Evolutionary conservation across 2,888 invertebrate species (phyloP), one percentile per base, ranked within the genome.

Genomic region (Cerceris ruficornis): DNA sequence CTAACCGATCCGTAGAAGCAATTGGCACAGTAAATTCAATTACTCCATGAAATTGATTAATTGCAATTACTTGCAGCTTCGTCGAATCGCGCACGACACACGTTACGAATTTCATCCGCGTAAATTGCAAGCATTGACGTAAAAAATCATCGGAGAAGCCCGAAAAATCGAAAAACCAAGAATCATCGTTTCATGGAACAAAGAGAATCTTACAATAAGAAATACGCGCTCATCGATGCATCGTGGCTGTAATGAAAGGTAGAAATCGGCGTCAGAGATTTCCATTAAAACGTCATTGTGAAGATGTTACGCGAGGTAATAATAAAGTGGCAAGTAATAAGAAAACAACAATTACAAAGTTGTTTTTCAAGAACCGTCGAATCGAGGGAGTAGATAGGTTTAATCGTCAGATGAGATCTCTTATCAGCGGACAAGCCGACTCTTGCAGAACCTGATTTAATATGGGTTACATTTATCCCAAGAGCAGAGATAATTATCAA

Each of bases 281-380:
- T 15, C 4, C n/a, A 70, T 67, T 62, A 46, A 43, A 64, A 75
- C 62, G 50, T 59, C 41, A 46, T 4, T 17, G 14, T 14, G 28
- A 41, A 41, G 39, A 55, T 50, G 75, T 66, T 14, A 61, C 49
- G 57, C 28, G 57, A 57, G 42, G n/a, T 17, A 66, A 41, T 17
- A 42, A 52, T 42, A 50, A 54, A 64, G 15, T 39, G 50, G 54
- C 59, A 66, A 60, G 46, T 42, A 67, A 57, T 8, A 41, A 65
- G 55, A 46, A 62, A 75, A 46, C 75, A 49, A 66, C 54, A 42
- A 65, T 70, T 54, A 50, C 69, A 58, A 41, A 64, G 70, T 67
- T 75, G 69, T 69, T 75, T 77, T 70, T 70, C 66, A 28, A 39
- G 43, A 59, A 54, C 75, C 70, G 62, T 65, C 69, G 69, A 77